These are phyloP conservation scores for Dynastes tityus DNA, from an alignment of 2,888 invertebrate genomes.

Conservation along the genomic window DNA sequence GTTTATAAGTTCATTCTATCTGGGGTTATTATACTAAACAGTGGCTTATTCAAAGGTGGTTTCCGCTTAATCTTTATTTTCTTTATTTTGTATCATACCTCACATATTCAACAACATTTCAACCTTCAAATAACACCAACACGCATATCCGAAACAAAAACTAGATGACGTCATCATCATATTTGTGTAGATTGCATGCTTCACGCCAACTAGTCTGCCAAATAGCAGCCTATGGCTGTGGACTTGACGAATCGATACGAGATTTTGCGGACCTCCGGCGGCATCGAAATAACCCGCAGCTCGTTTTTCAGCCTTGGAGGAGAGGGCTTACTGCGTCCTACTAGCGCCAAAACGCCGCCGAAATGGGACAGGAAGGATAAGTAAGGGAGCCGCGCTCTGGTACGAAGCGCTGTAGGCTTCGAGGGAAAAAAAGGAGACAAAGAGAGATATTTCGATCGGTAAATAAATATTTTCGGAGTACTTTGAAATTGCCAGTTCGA, in stretches of 20 bases:
- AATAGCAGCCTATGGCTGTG: neutral
- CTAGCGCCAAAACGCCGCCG: neutral
- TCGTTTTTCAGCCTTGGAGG: slow-evolving; percentile 12
- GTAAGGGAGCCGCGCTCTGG: too few species aligned
- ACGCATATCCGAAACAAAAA: too few species aligned
- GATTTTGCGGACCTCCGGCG: neutral
- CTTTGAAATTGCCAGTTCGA: slow-evolving; percentile 22
- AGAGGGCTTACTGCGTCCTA: neutral
- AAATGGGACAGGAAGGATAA: neutral
- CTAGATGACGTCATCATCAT: neutral
- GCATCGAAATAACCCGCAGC: slow-evolving; percentile 7
- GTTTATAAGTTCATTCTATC: too few species aligned
- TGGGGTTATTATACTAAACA: too few species aligned
- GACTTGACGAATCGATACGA: slow-evolving; percentile 10
- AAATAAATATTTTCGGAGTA: slow-evolving; percentile 29
- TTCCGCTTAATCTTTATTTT: too few species aligned
- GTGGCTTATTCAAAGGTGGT: too few species aligned
- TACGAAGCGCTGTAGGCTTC: too few species aligned
- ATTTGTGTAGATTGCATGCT: neutral
- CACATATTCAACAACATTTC: too few species aligned
- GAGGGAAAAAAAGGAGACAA: neutral
- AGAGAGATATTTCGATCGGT: neutral
- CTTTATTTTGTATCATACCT: too few species aligned
- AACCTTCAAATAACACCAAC: too few species aligned
- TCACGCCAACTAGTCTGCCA: neutral